A percentile compares a stretch with the other conserved stretches of the same genome.
phyloP scores from a whole-genome alignment of 92 coral and sea anemone genomes.

The Porites evermanni region DNA sequence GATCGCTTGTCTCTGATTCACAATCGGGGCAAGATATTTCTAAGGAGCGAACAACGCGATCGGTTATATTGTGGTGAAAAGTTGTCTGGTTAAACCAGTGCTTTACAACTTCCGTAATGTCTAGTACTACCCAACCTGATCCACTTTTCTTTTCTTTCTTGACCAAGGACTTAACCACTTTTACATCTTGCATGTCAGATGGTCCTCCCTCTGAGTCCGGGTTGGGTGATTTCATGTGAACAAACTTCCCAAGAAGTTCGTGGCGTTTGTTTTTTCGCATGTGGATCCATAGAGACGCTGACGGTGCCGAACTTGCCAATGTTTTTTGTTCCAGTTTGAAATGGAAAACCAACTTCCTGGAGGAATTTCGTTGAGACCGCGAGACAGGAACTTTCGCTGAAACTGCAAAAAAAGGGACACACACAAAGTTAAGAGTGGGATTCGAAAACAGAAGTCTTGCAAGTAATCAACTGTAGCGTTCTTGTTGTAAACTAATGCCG shows the following conservation, averaged over 20 bases:
- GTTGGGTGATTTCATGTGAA: constrained; percentile 5
- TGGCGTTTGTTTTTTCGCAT: constrained; percentile 17
- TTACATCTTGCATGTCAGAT: not conserved
- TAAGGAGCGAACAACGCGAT: constrained; percentile 17
- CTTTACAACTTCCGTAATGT: constrained; percentile 22
- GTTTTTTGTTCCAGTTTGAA: constrained; percentile 59
- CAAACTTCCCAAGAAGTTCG: constrained; percentile 30
- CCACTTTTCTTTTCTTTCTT: constrained; percentile 30
- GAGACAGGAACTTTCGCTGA: constrained; percentile 43
- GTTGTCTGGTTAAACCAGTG: constrained; percentile 56
- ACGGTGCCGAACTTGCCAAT: constrained; percentile 23
- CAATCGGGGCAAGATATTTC: constrained; percentile 68
- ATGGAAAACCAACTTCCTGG: constrained; percentile 55
- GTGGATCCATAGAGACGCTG: constrained; percentile 68
- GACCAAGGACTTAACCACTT: not conserved
- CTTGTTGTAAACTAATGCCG: too few species aligned
- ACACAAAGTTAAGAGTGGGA: too few species aligned
- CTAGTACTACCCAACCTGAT: constrained; percentile 24
- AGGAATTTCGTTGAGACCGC: constrained; percentile 15
- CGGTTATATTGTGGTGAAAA: constrained; percentile 24
- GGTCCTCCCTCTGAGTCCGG: not conserved
- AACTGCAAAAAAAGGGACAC: constrained; percentile 1
- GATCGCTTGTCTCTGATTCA: constrained; percentile 23
- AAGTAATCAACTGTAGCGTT: too few species aligned
- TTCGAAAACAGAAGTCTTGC: too few species aligned